These are phyloP conservation scores for Halcyon chelicuti DNA, from an alignment of 2,797 vertebrate genomes.

Conservation along the genomic window DNA sequence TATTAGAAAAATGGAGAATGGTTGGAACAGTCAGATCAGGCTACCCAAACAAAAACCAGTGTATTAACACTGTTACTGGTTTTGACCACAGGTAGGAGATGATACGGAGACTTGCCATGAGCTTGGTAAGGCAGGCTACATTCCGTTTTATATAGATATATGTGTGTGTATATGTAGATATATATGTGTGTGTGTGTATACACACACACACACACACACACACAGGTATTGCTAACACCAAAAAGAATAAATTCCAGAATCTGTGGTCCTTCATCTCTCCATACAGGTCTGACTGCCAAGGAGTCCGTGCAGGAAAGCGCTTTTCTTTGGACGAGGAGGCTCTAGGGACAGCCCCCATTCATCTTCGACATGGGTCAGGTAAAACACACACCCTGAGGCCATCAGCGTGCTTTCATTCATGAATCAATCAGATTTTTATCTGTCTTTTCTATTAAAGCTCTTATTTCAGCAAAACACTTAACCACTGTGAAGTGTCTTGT, in stretches of 20 bases:
- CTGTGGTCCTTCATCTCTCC: rapidly evolving
- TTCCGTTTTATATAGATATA: not conserved
- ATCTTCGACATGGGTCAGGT: not conserved
- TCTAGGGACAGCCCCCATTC: not conserved
- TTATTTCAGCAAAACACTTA: not conserved
- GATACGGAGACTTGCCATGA: rapidly evolving
- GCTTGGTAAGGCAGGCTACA: not conserved
- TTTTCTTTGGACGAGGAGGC: not conserved
- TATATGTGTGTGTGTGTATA: too few species aligned
- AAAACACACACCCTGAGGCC: not conserved
- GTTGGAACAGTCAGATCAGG: not conserved
- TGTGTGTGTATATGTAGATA: too few species aligned
- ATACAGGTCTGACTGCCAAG: not conserved
- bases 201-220: too few species aligned
- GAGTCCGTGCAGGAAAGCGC: not conserved
- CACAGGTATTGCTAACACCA: not conserved
- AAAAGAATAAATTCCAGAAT: not conserved
- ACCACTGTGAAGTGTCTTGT: not conserved
- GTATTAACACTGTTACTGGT: rapidly evolving
- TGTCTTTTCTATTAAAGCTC: not conserved
- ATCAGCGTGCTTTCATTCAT: not conserved
- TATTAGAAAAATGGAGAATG: not conserved
- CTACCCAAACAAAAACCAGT: not conserved
- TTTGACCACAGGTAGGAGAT: not conserved
- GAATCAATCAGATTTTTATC: not conserved